Percentiles rank a stretch among this genome's conserved stretches.
phyloP scores from a whole-genome alignment of 2,888 invertebrate species.

The Peribatodes rhomboidaria region DNA sequence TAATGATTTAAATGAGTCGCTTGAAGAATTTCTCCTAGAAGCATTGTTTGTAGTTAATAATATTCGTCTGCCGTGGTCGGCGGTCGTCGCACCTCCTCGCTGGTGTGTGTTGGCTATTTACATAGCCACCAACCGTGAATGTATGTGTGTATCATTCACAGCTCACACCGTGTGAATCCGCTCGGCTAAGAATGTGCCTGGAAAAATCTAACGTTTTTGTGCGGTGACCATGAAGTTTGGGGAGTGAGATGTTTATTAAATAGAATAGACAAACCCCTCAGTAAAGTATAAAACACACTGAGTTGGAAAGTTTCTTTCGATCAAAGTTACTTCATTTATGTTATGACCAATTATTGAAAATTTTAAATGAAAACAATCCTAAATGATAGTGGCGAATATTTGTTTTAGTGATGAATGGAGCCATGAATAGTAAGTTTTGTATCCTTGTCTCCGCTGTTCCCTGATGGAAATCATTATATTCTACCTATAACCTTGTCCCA shows the following conservation, averaged over 20 bases:
- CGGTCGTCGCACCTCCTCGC: conserved; percentile 56
- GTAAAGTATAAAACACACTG: too few relatives aligned
- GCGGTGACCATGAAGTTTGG: conserved; percentile 62
- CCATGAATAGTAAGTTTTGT: too few relatives aligned
- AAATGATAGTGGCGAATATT: too few relatives aligned
- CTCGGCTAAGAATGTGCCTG: conserved; percentile 73
- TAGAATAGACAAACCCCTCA: too few relatives aligned
- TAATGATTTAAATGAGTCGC: conserved; percentile 45
- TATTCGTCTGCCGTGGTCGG: conserved; percentile 53
- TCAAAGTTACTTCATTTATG: too few relatives aligned
- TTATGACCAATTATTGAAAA: too few relatives aligned
- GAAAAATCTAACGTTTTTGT: conserved; percentile 70
- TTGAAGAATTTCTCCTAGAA: conserved; percentile 51
- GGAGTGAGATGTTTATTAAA: conserved; percentile 16
- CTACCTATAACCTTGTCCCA: too few relatives aligned
- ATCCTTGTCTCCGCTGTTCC: too few relatives aligned
- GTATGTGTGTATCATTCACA: conserved; percentile 68
- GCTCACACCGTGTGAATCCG: conserved; percentile 77
- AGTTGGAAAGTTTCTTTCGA: not conserved
- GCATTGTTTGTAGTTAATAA: conserved; percentile 61
- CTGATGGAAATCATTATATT: too few relatives aligned
- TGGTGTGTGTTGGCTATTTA: conserved; percentile 73
- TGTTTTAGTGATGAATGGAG: too few relatives aligned
- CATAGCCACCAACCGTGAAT: conserved; percentile 83
- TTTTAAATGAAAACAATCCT: too few relatives aligned